Evolutionary conservation across 2,797 vertebrate genomes (phyloP).

Genomic region (Monodelphis domestica): DNA sequence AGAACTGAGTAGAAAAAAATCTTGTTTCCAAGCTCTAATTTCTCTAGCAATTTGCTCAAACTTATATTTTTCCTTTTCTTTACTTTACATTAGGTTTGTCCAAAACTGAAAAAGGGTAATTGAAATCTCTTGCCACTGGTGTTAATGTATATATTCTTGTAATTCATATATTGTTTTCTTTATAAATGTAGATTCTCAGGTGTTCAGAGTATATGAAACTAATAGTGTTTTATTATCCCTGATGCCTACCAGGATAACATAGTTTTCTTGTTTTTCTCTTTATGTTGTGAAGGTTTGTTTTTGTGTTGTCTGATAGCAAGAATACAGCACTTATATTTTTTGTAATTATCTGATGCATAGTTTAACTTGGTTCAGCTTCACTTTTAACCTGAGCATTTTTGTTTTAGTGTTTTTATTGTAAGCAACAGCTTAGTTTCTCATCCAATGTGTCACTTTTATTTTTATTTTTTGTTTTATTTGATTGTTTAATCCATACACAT

Average conservation of each 20-base stretch:
- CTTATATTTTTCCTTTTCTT: neutral
- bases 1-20: neutral
- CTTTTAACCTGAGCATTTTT: neutral
- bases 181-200: neutral
- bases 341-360: neutral
- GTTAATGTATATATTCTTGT: neutral
- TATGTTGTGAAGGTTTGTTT: neutral
- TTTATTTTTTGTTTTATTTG: neutral
- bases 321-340: neutral
- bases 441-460: neutral
- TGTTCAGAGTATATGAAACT: neutral
- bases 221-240: neutral
- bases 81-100: neutral
- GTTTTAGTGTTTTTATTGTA: neutral
- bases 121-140: neutral
- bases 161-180: neutral
- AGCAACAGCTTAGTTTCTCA: neutral
- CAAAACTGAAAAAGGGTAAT: neutral
- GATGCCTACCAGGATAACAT: neutral
- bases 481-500: neutral
- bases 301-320: neutral
- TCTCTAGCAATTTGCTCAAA: neutral
- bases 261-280: neutral
- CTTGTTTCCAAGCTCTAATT: neutral
- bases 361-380: neutral